These are phyloP conservation scores for Percopsis omiscomaycus DNA, from an alignment of 2,797 vertebrate species.

Conservation along the genomic window DNA sequence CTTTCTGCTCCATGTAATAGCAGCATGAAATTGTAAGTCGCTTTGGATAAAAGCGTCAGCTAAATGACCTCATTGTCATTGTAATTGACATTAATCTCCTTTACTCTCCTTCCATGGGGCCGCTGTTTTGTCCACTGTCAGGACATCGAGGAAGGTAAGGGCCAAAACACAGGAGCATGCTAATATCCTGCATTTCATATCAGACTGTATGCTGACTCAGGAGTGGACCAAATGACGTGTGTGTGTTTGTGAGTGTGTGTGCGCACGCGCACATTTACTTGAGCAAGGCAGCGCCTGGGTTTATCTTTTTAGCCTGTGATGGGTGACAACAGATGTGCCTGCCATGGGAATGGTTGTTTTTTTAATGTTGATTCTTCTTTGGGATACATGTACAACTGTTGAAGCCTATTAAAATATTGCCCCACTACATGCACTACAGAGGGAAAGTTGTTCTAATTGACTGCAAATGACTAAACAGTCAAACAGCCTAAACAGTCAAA, in stretches of 20 bases:
- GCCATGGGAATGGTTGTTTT: neutral
- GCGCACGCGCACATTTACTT: neutral
- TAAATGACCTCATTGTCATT: neutral
- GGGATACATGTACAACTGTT: slow-evolving; percentile 15
- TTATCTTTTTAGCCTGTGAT: slow-evolving; percentile 29
- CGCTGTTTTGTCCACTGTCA: slow-evolving; percentile 59
- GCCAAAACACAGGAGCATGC: slow-evolving; percentile 43
- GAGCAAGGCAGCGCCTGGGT: slow-evolving; percentile 38
- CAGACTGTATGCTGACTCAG: neutral
- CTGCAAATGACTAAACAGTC: too few species aligned
- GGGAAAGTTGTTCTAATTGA: too few species aligned
- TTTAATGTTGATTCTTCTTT: neutral
- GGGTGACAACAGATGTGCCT: slow-evolving; percentile 48
- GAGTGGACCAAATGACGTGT: neutral
- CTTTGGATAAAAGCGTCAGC: too few species aligned
- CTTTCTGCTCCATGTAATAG: too few species aligned
- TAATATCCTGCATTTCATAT: slow-evolving; percentile 43
- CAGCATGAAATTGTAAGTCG: too few species aligned
- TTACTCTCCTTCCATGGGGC: slow-evolving; percentile 20
- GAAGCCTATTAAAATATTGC: slow-evolving; percentile 5
- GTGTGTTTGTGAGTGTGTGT: slow-evolving; percentile 34
- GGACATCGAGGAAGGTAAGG: slow-evolving; percentile 87
- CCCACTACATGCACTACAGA: slow-evolving; percentile 7
- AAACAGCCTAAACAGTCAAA: too few species aligned
- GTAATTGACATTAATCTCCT: slow-evolving; percentile 36